Evolutionary conservation across 2,888 invertebrate species (phyloP).

Genomic region (Coecobrya sp.): DNA sequence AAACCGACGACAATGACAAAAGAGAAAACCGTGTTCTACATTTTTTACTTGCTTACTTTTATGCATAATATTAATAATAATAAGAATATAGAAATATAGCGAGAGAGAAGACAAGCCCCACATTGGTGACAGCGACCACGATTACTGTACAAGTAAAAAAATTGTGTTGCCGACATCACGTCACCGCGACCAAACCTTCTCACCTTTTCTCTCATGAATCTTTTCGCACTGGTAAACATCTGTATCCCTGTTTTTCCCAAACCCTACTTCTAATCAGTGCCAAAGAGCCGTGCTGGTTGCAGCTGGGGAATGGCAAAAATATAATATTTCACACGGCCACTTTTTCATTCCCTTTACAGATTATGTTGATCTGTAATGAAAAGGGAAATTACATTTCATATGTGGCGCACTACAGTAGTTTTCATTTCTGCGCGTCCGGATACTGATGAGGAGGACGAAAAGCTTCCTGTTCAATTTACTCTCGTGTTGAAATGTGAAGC

Average conservation of each 20-base stretch:
- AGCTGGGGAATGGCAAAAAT: no score
- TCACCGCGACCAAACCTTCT: background rate
- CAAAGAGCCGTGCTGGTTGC: background rate
- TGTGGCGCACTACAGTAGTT: slow-evolving; percentile 8
- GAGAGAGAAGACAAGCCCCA: background rate
- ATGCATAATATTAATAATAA: slow-evolving; percentile 11
- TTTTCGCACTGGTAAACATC: background rate
- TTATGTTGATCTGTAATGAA: slow-evolving; percentile 36
- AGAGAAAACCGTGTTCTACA: slow-evolving; percentile 41
- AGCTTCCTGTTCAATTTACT: background rate
- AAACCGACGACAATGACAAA: background rate
- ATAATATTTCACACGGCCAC: background rate
- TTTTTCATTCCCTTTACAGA: slow-evolving; percentile 29
- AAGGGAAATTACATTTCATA: slow-evolving; percentile 38
- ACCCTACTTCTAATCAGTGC: background rate
- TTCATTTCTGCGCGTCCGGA: background rate
- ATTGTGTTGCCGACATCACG: slow-evolving; percentile 5
- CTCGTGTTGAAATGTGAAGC: background rate
- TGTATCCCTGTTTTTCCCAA: background rate
- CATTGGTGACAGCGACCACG: background rate
- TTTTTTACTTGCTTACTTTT: slow-evolving; percentile 17
- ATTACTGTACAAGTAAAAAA: slow-evolving; percentile 20
- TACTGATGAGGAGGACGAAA: background rate
- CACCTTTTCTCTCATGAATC: background rate
- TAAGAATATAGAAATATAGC: background rate